Percentiles rank a stretch among this genome's conserved stretches.
phyloP scores from a whole-genome alignment of 2,113 vertebrate species.

The Misgurnus anguillicaudatus region DNA sequence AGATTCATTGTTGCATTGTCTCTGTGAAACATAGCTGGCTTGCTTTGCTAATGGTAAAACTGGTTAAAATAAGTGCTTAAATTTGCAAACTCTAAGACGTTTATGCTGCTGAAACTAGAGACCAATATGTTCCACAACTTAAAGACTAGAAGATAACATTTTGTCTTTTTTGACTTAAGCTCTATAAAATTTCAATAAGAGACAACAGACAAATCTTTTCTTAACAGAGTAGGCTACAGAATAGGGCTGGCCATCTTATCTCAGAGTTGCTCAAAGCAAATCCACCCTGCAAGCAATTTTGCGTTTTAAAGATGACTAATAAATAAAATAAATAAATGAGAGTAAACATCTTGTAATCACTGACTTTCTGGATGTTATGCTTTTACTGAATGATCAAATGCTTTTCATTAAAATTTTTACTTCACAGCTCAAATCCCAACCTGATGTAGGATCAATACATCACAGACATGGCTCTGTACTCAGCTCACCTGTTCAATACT shows the following conservation, averaged over 20 bases:
- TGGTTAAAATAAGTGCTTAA: conserved; percentile 15
- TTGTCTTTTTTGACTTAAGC: too few relatives aligned
- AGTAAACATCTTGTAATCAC: too few relatives aligned
- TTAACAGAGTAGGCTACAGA: too few relatives aligned
- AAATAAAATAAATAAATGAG: too few relatives aligned
- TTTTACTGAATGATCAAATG: background rate
- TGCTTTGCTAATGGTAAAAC: conserved; percentile 19
- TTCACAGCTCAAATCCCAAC: background rate
- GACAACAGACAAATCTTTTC: too few relatives aligned
- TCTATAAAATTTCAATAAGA: too few relatives aligned
- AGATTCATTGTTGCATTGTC: background rate
- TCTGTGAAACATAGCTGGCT: conserved; percentile 8
- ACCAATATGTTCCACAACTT: background rate
- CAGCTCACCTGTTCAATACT: conserved; percentile 11
- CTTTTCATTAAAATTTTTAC: background rate
- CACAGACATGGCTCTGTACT: background rate
- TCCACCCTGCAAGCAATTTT: too few relatives aligned
- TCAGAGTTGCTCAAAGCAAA: too few relatives aligned
- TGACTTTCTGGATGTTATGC: background rate
- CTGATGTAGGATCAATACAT: background rate
- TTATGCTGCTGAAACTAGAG: background rate
- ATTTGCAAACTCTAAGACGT: background rate
- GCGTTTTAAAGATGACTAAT: too few relatives aligned
- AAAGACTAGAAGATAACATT: too few relatives aligned
- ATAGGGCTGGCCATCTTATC: too few relatives aligned